These are phyloP conservation scores for Trididemnum clinides DNA, from an alignment of 23 tunicate species.

Conservation along the genomic window DNA sequence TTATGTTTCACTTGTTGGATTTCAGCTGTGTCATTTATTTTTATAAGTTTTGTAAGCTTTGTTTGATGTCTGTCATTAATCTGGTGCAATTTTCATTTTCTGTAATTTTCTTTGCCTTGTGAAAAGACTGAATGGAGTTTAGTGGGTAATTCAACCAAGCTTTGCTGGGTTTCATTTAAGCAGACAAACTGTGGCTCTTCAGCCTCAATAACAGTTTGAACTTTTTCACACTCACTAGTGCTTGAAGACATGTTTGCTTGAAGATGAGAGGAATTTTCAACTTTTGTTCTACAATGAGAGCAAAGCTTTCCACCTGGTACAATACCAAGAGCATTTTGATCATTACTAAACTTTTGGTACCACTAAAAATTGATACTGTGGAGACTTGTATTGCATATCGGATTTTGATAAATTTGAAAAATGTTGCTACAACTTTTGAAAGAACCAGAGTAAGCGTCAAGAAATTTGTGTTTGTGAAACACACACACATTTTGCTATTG, in stretches of 20 bases:
- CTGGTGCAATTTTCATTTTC: background rate
- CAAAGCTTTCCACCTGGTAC: constrained; percentile 1
- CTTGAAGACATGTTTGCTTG: background rate
- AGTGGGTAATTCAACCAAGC: background rate
- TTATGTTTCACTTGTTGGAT: background rate
- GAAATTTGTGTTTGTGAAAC: background rate
- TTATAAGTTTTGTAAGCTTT: background rate
- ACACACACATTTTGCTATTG: no score
- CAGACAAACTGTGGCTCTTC: background rate
- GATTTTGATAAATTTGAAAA: background rate
- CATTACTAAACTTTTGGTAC: background rate
- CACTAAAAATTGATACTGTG: background rate
- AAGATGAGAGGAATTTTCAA: background rate
- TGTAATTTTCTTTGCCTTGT: background rate
- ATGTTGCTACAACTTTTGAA: background rate
- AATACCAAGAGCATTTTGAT: background rate
- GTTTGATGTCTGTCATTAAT: background rate
- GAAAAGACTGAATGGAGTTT: background rate
- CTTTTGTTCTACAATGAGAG: background rate
- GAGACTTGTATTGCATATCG: background rate
- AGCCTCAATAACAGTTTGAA: background rate
- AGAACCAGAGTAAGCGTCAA: background rate
- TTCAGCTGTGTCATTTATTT: background rate
- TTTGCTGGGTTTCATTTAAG: background rate
- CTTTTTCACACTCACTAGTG: background rate